Conservation (phyloP, 2,797 vertebrate species). For the Cryptoblepharus egeriae region DNA sequence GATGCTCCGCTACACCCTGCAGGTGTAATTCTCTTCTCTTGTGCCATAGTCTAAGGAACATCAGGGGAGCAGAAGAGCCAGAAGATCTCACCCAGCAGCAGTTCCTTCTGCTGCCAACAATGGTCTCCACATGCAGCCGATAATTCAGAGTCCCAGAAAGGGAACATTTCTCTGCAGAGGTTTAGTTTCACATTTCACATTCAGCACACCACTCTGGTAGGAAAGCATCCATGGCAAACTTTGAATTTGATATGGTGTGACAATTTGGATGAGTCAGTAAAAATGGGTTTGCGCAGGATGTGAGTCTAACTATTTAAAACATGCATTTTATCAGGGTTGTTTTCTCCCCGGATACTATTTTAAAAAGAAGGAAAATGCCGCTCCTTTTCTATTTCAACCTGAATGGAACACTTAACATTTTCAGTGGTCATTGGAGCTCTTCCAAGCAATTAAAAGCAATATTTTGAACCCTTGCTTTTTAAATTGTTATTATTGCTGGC, state of each 20-base stretch:
- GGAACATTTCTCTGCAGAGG: slow-evolving; percentile 63
- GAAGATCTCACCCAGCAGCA: slow-evolving; percentile 32
- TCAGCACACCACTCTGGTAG: slow-evolving; percentile 52
- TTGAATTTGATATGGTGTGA: background rate
- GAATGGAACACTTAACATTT: slow-evolving; percentile 23
- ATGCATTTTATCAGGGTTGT: background rate
- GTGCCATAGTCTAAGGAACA: slow-evolving; percentile 22
- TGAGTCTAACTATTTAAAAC: background rate
- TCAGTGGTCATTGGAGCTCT: slow-evolving; percentile 22
- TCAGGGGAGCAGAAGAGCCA: slow-evolving; percentile 17
- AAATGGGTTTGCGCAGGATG: background rate
- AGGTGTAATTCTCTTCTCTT: background rate
- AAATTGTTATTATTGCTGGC: slow-evolving; percentile 13
- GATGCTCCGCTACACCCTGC: slow-evolving; percentile 28
- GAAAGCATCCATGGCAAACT: background rate
- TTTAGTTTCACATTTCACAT: slow-evolving; percentile 64
- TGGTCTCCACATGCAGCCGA: slow-evolving; percentile 56
- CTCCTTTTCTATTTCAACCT: slow-evolving; percentile 8
- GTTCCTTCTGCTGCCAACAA: slow-evolving; percentile 50
- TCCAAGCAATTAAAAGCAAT: slow-evolving; percentile 37
- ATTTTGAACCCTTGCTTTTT: slow-evolving; percentile 25
- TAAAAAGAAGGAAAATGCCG: background rate
- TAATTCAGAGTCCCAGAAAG: slow-evolving; percentile 55
- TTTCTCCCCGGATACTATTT: too few relatives aligned
- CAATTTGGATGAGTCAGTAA: background rate